Percentiles rank a stretch among this genome's conserved stretches.
Conservation (phyloP, 2,888 invertebrate genomes). For the Deroplatys truncata region DNA sequence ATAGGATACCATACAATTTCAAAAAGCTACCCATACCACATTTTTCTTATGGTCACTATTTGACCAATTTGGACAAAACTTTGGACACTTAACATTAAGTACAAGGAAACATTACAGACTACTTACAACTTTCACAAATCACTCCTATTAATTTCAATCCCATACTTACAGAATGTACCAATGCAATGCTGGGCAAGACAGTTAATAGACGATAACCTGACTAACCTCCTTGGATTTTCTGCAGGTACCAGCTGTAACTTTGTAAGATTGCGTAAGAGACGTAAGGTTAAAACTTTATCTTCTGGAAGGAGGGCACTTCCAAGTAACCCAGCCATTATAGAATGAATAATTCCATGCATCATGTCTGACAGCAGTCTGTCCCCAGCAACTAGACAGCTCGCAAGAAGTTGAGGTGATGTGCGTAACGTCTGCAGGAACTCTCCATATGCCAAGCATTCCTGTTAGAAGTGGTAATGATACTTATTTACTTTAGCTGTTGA, state of each 20-base stretch:
- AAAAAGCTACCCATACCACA: too few relatives aligned
- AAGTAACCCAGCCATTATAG: conserved; percentile 62
- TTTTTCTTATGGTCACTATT: too few relatives aligned
- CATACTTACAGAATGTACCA: too few relatives aligned
- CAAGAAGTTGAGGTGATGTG: conserved; percentile 65
- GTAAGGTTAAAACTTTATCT: conserved; percentile 65
- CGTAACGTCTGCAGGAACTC: conserved; percentile 65
- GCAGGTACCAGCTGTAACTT: conserved; percentile 66
- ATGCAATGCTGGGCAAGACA: too few relatives aligned
- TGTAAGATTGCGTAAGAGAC: conserved; percentile 62
- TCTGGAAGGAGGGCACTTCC: conserved; percentile 71
- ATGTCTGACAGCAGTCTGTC: conserved; percentile 53
- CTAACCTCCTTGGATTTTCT: conserved; percentile 59
- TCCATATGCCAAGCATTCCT: conserved; percentile 60
- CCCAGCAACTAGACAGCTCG: conserved; percentile 62
- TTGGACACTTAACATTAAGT: too few relatives aligned
- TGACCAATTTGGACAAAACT: too few relatives aligned
- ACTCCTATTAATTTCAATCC: too few relatives aligned
- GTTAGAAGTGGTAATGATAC: conserved; percentile 13
- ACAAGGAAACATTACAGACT: too few relatives aligned
- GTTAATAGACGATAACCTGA: neutral
- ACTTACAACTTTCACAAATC: too few relatives aligned
- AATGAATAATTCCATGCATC: conserved; percentile 51
- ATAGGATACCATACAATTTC: too few relatives aligned
- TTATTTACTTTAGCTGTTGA: neutral